These are phyloP conservation scores for Nannospalax galili DNA, from an alignment of 2,113 vertebrate genomes.

Conservation along the genomic window DNA sequence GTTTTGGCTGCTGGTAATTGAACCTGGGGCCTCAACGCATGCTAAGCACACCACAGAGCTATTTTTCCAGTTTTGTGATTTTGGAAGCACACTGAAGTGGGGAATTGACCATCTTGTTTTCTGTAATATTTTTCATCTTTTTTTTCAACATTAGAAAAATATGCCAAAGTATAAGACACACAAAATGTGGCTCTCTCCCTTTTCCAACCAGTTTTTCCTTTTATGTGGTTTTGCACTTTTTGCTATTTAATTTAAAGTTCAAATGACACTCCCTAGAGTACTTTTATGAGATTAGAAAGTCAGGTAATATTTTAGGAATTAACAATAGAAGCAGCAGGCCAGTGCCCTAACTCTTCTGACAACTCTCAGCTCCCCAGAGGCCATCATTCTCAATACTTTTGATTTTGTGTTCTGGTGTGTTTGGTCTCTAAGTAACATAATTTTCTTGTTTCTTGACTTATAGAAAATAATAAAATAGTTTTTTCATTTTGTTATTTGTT, in stretches of 20 bases:
- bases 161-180: background rate
- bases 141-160: constrained; percentile 14
- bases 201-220: background rate
- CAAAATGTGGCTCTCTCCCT: background rate
- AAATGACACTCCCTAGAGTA: background rate
- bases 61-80: background rate
- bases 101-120: background rate
- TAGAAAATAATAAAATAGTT: background rate
- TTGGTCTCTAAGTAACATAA: constrained; percentile 13
- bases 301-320: background rate
- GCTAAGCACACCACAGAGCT: background rate
- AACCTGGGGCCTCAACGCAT: background rate
- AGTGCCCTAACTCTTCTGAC: background rate
- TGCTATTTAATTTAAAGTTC: constrained; percentile 29
- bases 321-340: background rate
- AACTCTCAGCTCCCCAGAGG: background rate
- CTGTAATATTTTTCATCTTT: background rate
- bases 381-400: background rate
- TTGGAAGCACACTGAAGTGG: background rate
- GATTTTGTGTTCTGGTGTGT: constrained; percentile 24
- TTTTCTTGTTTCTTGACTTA: constrained; percentile 20
- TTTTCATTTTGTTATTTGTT: constrained; percentile 37
- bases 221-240: constrained; percentile 1
- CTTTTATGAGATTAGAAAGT: constrained; percentile 4
- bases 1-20: background rate